Percentiles rank a stretch among this genome's conserved stretches.
phyloP scores from a whole-genome alignment of 2,113 vertebrate species.

The Athene cunicularia region DNA sequence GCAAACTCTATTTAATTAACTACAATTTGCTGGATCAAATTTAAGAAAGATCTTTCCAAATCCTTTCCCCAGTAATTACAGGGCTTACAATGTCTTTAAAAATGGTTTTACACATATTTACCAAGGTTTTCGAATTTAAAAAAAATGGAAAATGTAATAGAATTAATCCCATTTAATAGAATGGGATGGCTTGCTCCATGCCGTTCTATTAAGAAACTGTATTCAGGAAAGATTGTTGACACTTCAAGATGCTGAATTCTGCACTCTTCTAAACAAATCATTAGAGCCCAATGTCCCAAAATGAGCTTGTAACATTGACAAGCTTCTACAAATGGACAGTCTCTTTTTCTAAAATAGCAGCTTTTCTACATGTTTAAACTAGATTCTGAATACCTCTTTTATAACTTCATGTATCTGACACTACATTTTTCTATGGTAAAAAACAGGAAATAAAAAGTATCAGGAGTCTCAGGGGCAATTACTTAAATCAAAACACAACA shows the following conservation, averaged over 20 bases:
- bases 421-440: background rate
- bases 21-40: background rate
- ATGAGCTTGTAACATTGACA: background rate
- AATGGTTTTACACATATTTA: background rate
- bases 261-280: background rate
- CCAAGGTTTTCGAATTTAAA: background rate
- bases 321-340: background rate
- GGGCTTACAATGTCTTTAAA: background rate
- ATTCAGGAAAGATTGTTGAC: background rate
- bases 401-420: background rate
- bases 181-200: background rate
- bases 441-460: slow-evolving; percentile 24
- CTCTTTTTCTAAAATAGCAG: background rate
- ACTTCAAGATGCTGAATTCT: background rate
- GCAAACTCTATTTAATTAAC: background rate
- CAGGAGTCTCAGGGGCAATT: background rate
- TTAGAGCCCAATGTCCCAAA: background rate
- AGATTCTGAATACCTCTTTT: background rate
- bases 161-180: background rate
- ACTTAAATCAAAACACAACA: background rate
- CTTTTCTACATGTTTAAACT: background rate
- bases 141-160: background rate
- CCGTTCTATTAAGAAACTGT: background rate
- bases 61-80: background rate
- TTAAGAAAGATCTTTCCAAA: background rate